A percentile compares a stretch with the other conserved stretches of the same genome.
Conservation (phyloP, 1,140 invertebrate genomes). For the Araneus ventricosus region DNA sequence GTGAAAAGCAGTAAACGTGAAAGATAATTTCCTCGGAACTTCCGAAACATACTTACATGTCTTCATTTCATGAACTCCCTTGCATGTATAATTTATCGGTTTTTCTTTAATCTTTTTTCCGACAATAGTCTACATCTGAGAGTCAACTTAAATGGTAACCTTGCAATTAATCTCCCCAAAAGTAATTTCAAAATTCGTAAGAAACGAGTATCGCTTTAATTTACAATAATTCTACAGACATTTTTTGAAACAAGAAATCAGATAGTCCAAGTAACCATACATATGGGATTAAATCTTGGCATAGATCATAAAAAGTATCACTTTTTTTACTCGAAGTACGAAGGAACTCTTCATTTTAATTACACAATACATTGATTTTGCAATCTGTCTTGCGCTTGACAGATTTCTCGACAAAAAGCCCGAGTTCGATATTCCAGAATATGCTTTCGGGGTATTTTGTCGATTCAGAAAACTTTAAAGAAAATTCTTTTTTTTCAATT, state of each 20-base stretch:
- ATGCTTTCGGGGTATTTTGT: neutral
- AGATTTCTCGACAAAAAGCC: neutral
- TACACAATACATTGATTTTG: conserved; percentile 8
- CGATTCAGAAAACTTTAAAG: neutral
- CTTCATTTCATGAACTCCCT: neutral
- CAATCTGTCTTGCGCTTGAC: neutral
- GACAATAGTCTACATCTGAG: neutral
- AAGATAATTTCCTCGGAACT: too few species aligned
- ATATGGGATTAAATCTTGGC: neutral
- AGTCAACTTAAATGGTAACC: neutral
- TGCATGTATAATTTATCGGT: neutral
- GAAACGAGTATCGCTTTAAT: neutral
- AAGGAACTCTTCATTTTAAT: neutral
- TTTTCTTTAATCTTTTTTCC: neutral
- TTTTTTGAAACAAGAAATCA: neutral
- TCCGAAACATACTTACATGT: neutral
- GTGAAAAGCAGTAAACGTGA: neutral
- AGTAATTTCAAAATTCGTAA: neutral
- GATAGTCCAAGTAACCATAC: neutral
- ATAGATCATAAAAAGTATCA: neutral
- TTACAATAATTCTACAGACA: neutral
- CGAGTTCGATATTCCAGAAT: neutral
- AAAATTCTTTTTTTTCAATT: neutral
- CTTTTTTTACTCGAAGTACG: neutral
- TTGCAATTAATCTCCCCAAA: neutral